Percentiles rank a stretch among this genome's conserved stretches.
Evolutionary conservation across 2,888 invertebrate species (phyloP).

Genomic region (Temnothorax ravouxi): DNA sequence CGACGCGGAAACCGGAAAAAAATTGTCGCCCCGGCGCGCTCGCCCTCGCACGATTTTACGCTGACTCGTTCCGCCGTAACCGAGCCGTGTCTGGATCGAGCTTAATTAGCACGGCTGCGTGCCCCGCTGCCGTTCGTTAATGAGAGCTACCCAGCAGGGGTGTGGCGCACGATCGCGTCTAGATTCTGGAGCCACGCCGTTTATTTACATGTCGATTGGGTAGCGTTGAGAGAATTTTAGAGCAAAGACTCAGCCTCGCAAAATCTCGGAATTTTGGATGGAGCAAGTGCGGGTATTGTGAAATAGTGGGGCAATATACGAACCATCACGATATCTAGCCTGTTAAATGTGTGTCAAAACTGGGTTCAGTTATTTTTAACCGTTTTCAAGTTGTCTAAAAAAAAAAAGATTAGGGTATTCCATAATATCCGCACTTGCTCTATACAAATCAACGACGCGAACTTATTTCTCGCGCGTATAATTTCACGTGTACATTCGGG

Average conservation of each 20-base stretch:
- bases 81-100: conserved; percentile 29
- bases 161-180: background rate
- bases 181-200: background rate
- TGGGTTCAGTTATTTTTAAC: too few relatives aligned
- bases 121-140: conserved; percentile 29
- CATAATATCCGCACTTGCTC: too few relatives aligned
- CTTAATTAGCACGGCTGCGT: conserved; percentile 41
- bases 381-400: too few relatives aligned
- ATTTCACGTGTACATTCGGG: background rate
- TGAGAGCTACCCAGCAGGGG: background rate
- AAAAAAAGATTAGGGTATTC: too few relatives aligned
- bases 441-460: background rate
- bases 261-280: background rate
- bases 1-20: conserved; percentile 44
- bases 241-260: background rate
- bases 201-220: background rate
- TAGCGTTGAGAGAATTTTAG: background rate
- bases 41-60: conserved; percentile 43
- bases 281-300: too few relatives aligned
- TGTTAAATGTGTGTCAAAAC: too few relatives aligned
- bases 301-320: too few relatives aligned
- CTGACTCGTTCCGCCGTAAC: conserved; percentile 16
- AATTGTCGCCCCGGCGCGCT: background rate
- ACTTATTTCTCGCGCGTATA: background rate
- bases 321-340: too few relatives aligned